Conservation (phyloP, 2,797 vertebrate species). For the Notolepis coatsorum region DNA sequence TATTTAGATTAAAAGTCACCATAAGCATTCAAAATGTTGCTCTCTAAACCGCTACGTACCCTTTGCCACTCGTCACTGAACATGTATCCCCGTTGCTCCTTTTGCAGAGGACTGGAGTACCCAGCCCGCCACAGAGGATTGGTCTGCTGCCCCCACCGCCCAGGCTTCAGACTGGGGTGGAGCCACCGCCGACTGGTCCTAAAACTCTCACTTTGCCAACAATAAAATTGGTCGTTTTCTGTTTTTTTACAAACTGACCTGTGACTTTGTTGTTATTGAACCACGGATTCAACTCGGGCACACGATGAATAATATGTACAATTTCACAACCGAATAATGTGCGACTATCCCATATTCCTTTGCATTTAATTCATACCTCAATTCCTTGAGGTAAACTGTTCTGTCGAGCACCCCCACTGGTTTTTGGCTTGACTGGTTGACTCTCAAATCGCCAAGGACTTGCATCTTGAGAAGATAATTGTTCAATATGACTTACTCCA, state of each 20-base stretch:
- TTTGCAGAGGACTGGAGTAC: slow-evolving; percentile 85
- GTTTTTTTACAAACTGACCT: slow-evolving; percentile 43
- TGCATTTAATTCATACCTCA: too few species aligned
- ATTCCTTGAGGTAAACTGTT: too few species aligned
- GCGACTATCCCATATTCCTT: too few species aligned
- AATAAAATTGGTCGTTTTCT: background rate
- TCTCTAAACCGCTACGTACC: background rate
- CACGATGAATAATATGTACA: too few species aligned
- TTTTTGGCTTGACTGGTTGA: too few species aligned
- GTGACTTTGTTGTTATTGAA: background rate
- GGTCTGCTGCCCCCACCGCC: slow-evolving; percentile 87
- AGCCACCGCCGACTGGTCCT: slow-evolving; percentile 85
- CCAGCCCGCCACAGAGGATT: slow-evolving; percentile 85
- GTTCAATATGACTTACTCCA: too few species aligned
- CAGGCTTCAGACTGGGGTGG: slow-evolving; percentile 87
- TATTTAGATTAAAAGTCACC: background rate
- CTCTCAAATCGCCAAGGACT: too few species aligned
- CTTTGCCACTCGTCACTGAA: background rate
- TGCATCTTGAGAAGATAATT: too few species aligned
- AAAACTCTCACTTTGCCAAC: slow-evolving; percentile 27
- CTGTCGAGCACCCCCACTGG: too few species aligned
- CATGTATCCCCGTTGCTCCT: background rate
- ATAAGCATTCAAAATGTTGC: background rate
- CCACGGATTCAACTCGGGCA: too few species aligned
- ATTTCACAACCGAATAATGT: too few species aligned